Percentiles rank a stretch among this genome's conserved stretches.
Evolutionary conservation across 1,140 invertebrate genomes (phyloP).

Genomic region (Drosophila nigromelanica): DNA sequence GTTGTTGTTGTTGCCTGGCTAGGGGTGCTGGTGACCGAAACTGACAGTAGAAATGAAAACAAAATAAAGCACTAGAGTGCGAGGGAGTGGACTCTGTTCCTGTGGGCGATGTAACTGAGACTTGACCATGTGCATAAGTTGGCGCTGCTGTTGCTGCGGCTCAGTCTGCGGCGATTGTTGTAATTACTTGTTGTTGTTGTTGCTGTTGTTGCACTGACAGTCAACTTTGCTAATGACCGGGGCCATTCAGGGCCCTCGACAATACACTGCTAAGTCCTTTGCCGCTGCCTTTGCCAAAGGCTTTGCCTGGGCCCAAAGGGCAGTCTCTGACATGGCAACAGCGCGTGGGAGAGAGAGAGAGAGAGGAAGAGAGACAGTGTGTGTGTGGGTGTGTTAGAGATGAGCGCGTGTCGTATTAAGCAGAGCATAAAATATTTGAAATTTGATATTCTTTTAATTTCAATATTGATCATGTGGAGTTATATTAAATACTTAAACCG

Average conservation of each 20-base stretch:
- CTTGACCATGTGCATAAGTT: conserved; percentile 46
- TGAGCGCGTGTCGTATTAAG: conserved; percentile 5
- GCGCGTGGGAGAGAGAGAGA: background rate
- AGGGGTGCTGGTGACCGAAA: conserved; percentile 31
- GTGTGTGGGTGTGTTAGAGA: background rate
- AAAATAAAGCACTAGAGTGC: conserved; percentile 34
- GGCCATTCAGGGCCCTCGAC: conserved; percentile 65
- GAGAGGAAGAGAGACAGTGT: background rate
- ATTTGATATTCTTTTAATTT: no score
- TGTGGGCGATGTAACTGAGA: conserved; percentile 46
- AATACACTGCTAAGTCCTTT: conserved; percentile 51
- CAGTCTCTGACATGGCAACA: conserved; percentile 23
- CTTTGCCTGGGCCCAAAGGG: conserved; percentile 37
- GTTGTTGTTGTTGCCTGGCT: conserved; percentile 7
- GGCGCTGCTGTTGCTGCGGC: conserved; percentile 3
- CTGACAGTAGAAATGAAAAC: conserved; percentile 47
- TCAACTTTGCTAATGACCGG: conserved; percentile 74
- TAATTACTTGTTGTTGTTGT: conserved; percentile 12
- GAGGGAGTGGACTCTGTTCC: background rate
- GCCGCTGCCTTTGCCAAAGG: conserved; percentile 32
- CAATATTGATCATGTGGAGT: no score
- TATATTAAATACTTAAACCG: no score
- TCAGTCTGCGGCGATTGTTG: background rate
- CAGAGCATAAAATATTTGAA: no score
- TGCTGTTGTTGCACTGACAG: conserved; percentile 52